A percentile compares a stretch with the other conserved stretches of the same genome.
Conservation (phyloP, 2,797 vertebrate genomes). For the Coluber constrictor region DNA sequence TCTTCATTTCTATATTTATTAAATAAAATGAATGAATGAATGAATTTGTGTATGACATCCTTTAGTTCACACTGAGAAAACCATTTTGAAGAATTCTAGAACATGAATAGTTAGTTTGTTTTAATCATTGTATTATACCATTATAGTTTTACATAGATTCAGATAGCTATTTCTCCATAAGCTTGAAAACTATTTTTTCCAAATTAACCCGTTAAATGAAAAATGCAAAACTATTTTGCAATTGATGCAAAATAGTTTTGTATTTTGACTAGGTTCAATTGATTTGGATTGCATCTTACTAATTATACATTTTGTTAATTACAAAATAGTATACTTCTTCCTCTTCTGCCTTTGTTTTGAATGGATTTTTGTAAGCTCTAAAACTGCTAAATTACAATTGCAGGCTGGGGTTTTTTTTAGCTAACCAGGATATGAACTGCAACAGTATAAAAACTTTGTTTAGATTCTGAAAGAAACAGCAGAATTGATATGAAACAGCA, state of each 20-base stretch:
- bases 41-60: neutral
- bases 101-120: neutral
- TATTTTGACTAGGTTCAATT: neutral
- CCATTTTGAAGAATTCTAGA: neutral
- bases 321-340: neutral
- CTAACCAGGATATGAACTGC: neutral
- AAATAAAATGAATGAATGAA: neutral
- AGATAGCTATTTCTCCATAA: neutral
- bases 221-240: neutral
- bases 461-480: neutral
- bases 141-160: neutral
- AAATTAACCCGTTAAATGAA: neutral
- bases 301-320: neutral
- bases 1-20: neutral
- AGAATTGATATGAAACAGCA: neutral
- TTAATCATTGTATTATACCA: neutral
- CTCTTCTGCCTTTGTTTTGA: neutral
- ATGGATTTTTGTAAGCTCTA: neutral
- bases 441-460: neutral
- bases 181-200: neutral
- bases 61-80: neutral
- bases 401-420: neutral
- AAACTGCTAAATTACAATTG: neutral
- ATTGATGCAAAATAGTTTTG: neutral
- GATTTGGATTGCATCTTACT: neutral